Conservation (phyloP, 2,888 invertebrate species). For the Leptinotarsa tumamoca region DNA sequence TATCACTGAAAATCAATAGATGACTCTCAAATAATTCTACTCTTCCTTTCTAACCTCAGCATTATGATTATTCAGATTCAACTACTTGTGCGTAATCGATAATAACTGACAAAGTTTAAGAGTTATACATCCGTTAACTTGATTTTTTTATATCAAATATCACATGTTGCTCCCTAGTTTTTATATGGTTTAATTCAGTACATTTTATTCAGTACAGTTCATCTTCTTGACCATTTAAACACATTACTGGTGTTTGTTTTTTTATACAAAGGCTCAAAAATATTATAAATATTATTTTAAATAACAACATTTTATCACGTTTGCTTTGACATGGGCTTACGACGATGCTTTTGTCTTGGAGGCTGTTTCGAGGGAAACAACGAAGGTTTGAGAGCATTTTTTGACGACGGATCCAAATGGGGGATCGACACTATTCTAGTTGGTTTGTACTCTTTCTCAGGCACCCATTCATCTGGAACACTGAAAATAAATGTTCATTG, state of each 20-base stretch:
- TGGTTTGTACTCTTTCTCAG: slow-evolving; percentile 76
- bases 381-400: slow-evolving; percentile 69
- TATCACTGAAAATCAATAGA: background rate
- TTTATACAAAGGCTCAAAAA: slow-evolving; percentile 54
- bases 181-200: slow-evolving; percentile 41
- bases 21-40: background rate
- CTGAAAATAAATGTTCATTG: slow-evolving; percentile 67
- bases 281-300: slow-evolving; percentile 51
- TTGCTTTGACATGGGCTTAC: slow-evolving; percentile 60
- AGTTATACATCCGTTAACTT: slow-evolving; percentile 25
- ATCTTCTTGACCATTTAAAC: slow-evolving; percentile 45
- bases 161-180: slow-evolving; percentile 34
- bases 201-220: slow-evolving; percentile 36
- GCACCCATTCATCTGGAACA: slow-evolving; percentile 88
- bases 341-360: slow-evolving; percentile 64
- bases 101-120: slow-evolving; percentile 17
- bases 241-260: slow-evolving; percentile 40
- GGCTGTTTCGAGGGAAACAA: slow-evolving; percentile 63
- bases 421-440: slow-evolving; percentile 74
- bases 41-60: background rate
- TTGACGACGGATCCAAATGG: slow-evolving; percentile 67
- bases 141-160: slow-evolving; percentile 31
- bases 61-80: slow-evolving; percentile 8
- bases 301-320: slow-evolving; percentile 58
- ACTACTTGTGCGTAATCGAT: slow-evolving; percentile 13